Evolutionary conservation across 2,888 invertebrate genomes (phyloP), one percentile per base, ranked within the genome.

Genomic region (Microdon myrmicae): DNA sequence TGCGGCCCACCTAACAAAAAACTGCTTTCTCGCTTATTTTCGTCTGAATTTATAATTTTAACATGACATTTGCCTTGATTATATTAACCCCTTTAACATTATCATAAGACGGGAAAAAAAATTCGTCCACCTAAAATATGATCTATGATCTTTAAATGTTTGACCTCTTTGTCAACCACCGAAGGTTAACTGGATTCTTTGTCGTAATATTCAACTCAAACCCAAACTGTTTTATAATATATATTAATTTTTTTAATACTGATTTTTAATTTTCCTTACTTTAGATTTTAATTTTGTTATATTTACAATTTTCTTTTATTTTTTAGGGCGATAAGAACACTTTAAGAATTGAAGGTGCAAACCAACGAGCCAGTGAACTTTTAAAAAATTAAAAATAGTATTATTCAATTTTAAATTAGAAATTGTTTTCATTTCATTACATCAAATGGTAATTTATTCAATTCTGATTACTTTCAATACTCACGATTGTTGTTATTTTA

Each of bases 291-390:
- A 23, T 8, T n/a, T n/a, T n/a, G n/a, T n/a, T n/a, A n/a, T n/a
- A n/a, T n/a, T n/a, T 26, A 35, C 26, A 13, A 35, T 35, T 47
- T 22, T 16, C 26, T 29, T 44, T 14, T 34, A 37, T 8, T 25
- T 61, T 53, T 28, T 43, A 64, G 64, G 64, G 77, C 32, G 77
- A 77, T 69, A 76, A 75, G 37, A 77, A 77, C 59, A 77, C 76
- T 60, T 64, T 96, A 84, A 80, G 76, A 61, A 77, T 79, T 71
- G 77, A 78, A 16, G 79, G 74, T 20, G 79, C 79, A 26, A 79
- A 78, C 61, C 77, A 78, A 67, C 74, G 79, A 29, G 77, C 78
- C 54, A 79, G 77, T 64, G 73, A 75, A 60, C 70, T 79, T 67
- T 74, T 79, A 70, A 79, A 79, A 68, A 75, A 77, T 56, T 78